Evolutionary conservation across 2,888 invertebrate species (phyloP), one percentile per base, ranked within the genome.

Genomic region (Minunthozetes semirufus): DNA sequence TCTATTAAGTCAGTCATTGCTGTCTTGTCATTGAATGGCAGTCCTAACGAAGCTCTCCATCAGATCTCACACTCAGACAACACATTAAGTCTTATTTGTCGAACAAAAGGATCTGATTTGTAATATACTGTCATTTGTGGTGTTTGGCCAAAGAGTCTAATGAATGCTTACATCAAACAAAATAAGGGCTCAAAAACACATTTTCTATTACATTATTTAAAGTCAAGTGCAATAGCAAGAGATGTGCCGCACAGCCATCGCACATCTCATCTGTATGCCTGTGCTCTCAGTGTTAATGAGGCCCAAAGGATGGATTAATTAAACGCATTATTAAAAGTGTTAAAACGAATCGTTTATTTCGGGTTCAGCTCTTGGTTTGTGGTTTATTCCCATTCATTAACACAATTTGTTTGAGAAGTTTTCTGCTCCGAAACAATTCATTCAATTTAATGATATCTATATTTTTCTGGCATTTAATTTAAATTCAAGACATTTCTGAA

Each of bases 231-330:
- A 50, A 11, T n/a, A 15, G 19, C 19, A 11, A n/a, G 50, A 50
- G 33, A 33, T 33, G 33, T 33, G 33, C 8, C 33, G 33, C 33
- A 33, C 33, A 33, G 33, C 33, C 33, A 8, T 3, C 4, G 33
- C 33, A 33, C 33, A 33, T 3, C 33, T n/a, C 33, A 33, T 33
- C 33, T 8, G 8, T 33, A n/a, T n/a, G n/a, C n/a, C n/a, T 33
- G 33, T 33, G 33, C 33, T 33, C 33, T 33, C 33, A 8, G 33
- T 33, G 33, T 19, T 22, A 59, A 63, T 63, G 27, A 63, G 61
- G n/a, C 61, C 61, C 61, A 63, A 63, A 25, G 61, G 61, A 63
- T 9, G 29, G 27, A 63, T 63, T 63, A 63, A 63, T 63, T 63
- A 63, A 56, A 63, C 27, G 2, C 61, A 63, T 63, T 63, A 63